phyloP scores from a whole-genome alignment of 2,113 vertebrate species.

The Tetrax tetrax region DNA sequence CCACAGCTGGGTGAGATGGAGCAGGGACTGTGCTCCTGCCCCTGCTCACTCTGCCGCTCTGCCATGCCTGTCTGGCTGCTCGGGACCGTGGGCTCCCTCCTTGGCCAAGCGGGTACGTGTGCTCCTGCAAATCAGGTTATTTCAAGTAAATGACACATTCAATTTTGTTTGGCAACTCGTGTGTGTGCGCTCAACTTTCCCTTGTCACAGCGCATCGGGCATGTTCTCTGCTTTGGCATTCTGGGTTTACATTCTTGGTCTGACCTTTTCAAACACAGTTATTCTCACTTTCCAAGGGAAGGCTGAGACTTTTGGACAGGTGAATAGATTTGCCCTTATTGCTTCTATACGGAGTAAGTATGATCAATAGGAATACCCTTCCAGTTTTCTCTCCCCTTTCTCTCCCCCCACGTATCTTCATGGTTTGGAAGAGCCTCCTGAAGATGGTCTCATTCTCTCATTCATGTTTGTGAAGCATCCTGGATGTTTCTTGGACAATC shows the following conservation, averaged over 20 bases:
- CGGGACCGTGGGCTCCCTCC: background rate
- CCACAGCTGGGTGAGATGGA: too few relatives aligned
- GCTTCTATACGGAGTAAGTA: background rate
- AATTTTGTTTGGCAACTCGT: background rate
- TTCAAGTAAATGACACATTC: background rate
- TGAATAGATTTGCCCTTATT: background rate
- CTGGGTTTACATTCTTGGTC: background rate
- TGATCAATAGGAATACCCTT: background rate
- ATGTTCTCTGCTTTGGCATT: background rate
- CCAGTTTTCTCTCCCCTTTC: background rate
- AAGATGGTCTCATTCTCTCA: background rate
- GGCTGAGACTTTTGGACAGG: background rate
- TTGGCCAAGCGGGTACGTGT: rapidly evolving
- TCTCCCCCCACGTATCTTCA: rapidly evolving
- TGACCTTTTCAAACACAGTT: conserved; percentile 36
- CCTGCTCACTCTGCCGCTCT: rapidly evolving
- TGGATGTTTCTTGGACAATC: too few relatives aligned
- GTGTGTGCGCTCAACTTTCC: background rate
- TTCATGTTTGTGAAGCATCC: too few relatives aligned
- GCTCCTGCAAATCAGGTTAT: background rate
- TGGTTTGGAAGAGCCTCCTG: background rate
- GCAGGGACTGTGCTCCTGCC: background rate
- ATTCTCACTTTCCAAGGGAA: background rate
- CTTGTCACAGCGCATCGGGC: background rate
- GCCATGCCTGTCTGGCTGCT: rapidly evolving